Conservation (phyloP, 2,113 vertebrate genomes). For the Phaetusa simplex region DNA sequence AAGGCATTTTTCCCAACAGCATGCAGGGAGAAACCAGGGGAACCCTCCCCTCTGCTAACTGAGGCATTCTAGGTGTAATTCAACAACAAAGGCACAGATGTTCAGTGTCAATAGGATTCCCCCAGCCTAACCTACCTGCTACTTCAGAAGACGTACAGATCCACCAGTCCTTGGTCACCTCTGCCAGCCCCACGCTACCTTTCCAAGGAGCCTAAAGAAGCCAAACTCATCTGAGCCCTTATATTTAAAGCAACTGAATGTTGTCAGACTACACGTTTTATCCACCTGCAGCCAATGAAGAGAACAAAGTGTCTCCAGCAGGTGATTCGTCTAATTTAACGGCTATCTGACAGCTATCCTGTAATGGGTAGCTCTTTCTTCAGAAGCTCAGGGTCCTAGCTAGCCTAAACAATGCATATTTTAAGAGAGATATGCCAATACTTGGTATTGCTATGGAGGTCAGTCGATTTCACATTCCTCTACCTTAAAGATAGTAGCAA, state of each 20-base stretch:
- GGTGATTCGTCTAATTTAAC: neutral
- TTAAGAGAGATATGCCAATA: neutral
- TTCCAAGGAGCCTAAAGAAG: neutral
- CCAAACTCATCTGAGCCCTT: rapidly evolving
- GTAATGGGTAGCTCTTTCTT: neutral
- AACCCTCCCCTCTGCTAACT: neutral
- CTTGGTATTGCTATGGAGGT: neutral
- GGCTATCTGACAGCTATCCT: neutral
- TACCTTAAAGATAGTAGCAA: neutral
- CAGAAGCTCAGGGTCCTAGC: neutral
- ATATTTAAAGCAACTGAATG: neutral
- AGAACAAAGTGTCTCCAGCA: neutral
- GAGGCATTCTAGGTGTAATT: neutral
- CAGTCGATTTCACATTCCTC: neutral
- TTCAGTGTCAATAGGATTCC: neutral
- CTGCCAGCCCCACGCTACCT: neutral
- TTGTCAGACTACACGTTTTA: neutral
- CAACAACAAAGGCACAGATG: neutral
- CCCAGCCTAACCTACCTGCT: neutral
- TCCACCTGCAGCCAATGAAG: neutral
- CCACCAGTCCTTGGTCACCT: neutral
- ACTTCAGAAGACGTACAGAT: rapidly evolving
- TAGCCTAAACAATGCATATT: neutral
- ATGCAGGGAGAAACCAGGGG: neutral
- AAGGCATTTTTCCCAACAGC: neutral